A percentile compares a stretch with the other conserved stretches of the same genome.
Evolutionary conservation across 2,888 invertebrate genomes (phyloP).

Genomic region (Parnassius apollo): DNA sequence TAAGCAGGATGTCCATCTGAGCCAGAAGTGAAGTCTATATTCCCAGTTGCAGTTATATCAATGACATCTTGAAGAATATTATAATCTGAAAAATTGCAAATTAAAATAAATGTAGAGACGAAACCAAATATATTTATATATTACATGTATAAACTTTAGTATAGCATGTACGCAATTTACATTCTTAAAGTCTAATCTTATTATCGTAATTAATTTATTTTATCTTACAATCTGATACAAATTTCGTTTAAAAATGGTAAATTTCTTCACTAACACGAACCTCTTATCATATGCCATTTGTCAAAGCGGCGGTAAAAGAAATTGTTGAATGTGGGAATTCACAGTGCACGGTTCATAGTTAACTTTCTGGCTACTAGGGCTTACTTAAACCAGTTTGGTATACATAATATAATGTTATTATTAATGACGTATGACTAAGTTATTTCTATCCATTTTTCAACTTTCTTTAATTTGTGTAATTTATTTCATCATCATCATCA

Average conservation of each 20-base stretch:
- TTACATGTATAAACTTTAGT: too few species aligned
- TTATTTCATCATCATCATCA: too few species aligned
- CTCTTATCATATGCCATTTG: constrained; percentile 65
- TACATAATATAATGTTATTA: neutral
- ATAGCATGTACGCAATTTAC: too few species aligned
- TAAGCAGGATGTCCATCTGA: constrained; percentile 31
- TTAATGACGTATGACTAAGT: neutral
- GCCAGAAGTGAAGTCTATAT: constrained; percentile 27
- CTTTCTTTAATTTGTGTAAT: too few species aligned
- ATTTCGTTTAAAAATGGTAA: constrained; percentile 45
- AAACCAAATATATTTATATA: too few species aligned
- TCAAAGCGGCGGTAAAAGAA: constrained; percentile 62
- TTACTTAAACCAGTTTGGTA: neutral
- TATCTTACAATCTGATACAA: neutral
- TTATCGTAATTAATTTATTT: too few species aligned
- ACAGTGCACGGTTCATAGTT: constrained; percentile 24
- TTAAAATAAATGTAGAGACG: too few species aligned
- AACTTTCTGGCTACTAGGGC: constrained; percentile 4
- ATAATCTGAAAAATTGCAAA: constrained; percentile 44
- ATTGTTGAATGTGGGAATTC: constrained; percentile 56
- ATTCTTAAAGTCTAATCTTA: too few species aligned
- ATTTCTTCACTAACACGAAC: constrained; percentile 64
- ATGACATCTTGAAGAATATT: constrained; percentile 37
- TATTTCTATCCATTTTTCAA: too few species aligned
- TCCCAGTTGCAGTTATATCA: constrained; percentile 15